Base-by-base conservation (phyloP, 2,888 invertebrate genomes). In the Dermolepida albohirtum region DNA sequence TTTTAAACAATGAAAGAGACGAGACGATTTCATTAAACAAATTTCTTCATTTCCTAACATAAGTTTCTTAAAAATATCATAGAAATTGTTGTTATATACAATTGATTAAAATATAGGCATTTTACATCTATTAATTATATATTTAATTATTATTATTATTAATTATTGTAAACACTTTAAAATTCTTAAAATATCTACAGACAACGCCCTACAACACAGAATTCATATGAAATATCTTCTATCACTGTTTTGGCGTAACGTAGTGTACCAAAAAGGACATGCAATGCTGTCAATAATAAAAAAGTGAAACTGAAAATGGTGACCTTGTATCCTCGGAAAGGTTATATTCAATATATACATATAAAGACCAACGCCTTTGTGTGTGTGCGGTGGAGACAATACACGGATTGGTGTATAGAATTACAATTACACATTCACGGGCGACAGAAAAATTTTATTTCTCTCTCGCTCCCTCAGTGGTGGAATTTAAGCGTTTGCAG, bases 301-400 rank as follows among this genome's bases (percentile, higher is more conserved):
- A 62, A 62, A 62, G 59, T 62, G 59, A 62, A 62, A 62, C 59
- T 47, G 59, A 44, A 47, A 29, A 34, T 34, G 2, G 10, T 16
- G 59, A 62, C 59, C 59, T 62, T 62, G 59, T 47, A 49, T 54
- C 47, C 34, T 47, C 39, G 47, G 47, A 62, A 62, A 62, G 59
- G 59, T 62, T 62, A 62, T 8, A 47, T 47, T 54, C 59, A 47
- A 10, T 8, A 34, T 22, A 47, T 29, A 34, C 59, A 49, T 47
- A 29, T 34, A 39, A 47, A 59, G 34, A 47, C 47, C 59, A 59
- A 47, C 47, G 34, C 47, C 59, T 34, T 41, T 17, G 34, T 44
- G 14, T 14, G 16, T 41, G 10, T 47, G 34, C 39, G 10, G 27
- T 29, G 11, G 34, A 47, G 34, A 62, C 47, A 62, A 47, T 47